Base-by-base conservation (phyloP, 2,888 invertebrate species). In the Trichopoda pennipes region DNA sequence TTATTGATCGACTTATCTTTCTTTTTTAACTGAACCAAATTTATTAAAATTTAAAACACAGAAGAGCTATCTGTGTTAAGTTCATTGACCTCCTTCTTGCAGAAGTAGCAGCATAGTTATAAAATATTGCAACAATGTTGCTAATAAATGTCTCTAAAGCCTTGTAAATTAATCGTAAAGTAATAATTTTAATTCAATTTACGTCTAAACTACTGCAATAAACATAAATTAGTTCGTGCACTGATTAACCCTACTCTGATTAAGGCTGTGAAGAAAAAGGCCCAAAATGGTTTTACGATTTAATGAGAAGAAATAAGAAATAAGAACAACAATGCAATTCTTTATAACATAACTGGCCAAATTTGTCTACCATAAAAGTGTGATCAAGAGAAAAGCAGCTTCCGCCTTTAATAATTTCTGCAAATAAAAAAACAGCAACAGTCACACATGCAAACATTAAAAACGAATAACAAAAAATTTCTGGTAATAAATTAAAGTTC, bases 171-270 rank as follows among this genome's bases (percentile, higher is more conserved):
- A 70, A 47, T 35, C 35, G 35, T 35, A 35, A n/a, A n/a, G n/a
- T n/a, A n/a, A n/a, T 35, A 55, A 28, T 64, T 49, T 49, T 32
- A 35, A 51, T 21, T 49, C 28, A n/a, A 21, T 77, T 68, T 60
- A 72, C 32, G 23, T 14, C n/a, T 19, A 38, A 21, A 60, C 51
- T 35, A 44, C 51, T 38, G 56, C 55, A 19, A 72, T 64, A 70
- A 77, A 72, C 42, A 2, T 17, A 38, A 12, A 35, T 55, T 10
- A 51, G 58, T 56, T 70, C 21, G 64, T 69, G 49, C 66, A n/a
- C 74, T 80, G 73, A 82, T 84, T 82, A 84, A 77, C 81, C 55
- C 38, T 47, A 74, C 2, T 28, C n/a, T n/a, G n/a, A n/a, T n/a
- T n/a, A n/a, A n/a, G n/a, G n/a, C n/a, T n/a, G n/a, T n/a, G 8